phyloP scores from a whole-genome alignment of 2,797 vertebrate genomes.

The Tauraco hartlaubi region DNA sequence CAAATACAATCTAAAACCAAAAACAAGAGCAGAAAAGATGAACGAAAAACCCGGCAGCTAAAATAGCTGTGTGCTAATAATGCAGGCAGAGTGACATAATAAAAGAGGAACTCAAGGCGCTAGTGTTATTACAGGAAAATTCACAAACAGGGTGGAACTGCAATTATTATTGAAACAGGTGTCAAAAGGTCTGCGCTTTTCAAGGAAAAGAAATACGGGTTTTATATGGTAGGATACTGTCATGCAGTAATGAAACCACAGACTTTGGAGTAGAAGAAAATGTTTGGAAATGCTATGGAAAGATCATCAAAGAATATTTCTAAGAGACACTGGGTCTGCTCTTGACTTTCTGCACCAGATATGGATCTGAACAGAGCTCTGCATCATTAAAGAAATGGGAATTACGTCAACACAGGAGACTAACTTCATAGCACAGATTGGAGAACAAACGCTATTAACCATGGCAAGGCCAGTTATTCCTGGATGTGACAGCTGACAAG shows the following conservation, averaged over 20 bases:
- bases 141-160: neutral
- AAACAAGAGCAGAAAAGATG: neutral
- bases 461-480: slow-evolving; percentile 1
- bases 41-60: neutral
- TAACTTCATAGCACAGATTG: neutral
- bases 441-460: slow-evolving; percentile 24
- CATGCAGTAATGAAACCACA: neutral
- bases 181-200: slow-evolving; percentile 19
- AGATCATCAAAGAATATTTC: neutral
- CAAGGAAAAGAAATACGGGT: neutral
- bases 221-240: neutral
- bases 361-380: neutral
- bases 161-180: slow-evolving; percentile 25
- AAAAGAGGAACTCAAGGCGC: slow-evolving; percentile 6
- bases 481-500: slow-evolving; percentile 8
- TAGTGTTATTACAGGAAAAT: slow-evolving; percentile 9
- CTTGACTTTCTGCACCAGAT: neutral
- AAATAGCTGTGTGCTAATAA: slow-evolving; percentile 30
- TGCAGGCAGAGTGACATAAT: neutral
- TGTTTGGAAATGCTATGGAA: neutral
- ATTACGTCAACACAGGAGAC: neutral
- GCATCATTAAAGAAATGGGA: slow-evolving; percentile 15
- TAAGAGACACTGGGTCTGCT: neutral
- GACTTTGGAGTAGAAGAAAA: neutral
- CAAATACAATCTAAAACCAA: slow-evolving; percentile 4